These are phyloP conservation scores for Linnaemya vulpina DNA, from an alignment of 2,888 invertebrate genomes.

Conservation along the genomic window DNA sequence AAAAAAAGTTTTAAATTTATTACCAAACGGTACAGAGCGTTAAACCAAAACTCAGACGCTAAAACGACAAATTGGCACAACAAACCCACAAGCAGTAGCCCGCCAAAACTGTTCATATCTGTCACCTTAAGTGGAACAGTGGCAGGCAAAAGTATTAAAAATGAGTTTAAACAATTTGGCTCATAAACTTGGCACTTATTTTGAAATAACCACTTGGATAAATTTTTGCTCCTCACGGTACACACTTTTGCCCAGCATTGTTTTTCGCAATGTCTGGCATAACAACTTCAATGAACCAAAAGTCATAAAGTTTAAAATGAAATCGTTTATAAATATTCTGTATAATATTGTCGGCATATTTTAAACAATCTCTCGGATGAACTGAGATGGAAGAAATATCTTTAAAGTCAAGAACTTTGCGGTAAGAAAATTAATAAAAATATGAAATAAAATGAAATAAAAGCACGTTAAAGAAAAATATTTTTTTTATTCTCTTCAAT, in stretches of 20 bases:
- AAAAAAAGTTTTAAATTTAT: slow-evolving; percentile 49
- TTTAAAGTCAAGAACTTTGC: not conserved
- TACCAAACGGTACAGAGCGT: slow-evolving; percentile 20
- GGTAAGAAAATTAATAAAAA: not conserved
- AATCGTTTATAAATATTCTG: slow-evolving; percentile 51
- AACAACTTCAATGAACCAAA: slow-evolving; percentile 39
- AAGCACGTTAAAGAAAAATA: not conserved
- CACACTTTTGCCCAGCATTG: not conserved
- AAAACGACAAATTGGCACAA: slow-evolving; percentile 13
- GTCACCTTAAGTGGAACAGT: slow-evolving; percentile 5
- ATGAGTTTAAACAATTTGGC: not conserved
- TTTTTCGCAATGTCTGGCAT: not conserved
- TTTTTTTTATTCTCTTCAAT: slow-evolving; percentile 21
- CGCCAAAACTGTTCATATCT: not conserved
- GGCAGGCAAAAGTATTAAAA: not conserved
- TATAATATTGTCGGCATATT: slow-evolving; percentile 50
- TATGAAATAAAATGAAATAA: not conserved
- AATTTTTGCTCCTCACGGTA: not conserved
- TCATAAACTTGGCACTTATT: not conserved
- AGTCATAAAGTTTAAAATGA: slow-evolving; percentile 60
- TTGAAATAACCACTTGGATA: not conserved
- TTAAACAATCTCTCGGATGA: slow-evolving; percentile 14
- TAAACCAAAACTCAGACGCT: slow-evolving; percentile 29
- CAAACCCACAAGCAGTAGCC: slow-evolving; percentile 5
- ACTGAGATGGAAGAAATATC: not conserved